Evolutionary conservation across 1,140 invertebrate genomes (phyloP), one percentile per base, ranked within the genome.

Genomic region (Rhizoglyphus robini): DNA sequence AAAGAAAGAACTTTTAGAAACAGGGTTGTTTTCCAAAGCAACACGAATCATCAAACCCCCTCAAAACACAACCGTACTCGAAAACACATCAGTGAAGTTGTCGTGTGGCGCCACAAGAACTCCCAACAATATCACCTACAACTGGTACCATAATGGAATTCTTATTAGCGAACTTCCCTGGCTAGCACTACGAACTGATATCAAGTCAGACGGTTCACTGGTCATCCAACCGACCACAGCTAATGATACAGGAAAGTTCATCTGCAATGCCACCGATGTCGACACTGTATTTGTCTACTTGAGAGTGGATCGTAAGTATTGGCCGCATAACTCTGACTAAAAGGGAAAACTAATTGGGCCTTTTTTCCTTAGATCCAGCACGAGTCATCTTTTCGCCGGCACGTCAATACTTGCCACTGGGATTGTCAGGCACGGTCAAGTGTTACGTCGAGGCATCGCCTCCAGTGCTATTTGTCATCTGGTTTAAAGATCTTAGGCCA

Each of bases 381-480:
- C 90, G 92, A 80, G 90, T 94, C 69, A 92, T 88, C 57, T 94
- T 90, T 75, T 96, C 91, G 48, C 92, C 91, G 38, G 90, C 88
- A 63, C 83, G 93, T 65, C 89, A 96, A 75, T 95, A 93, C 73
- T 82, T 96, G 72, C 91, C 94, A 31, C 89, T 93, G 74, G 86
- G 91, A 32, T 80, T 95, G 73, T 88, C 87, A 34, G 92, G 92
- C 36, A 88, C 94, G 60, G 88, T 98, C 25, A 88, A 93, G 73
- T 98, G 94, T 77, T 90, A 91, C 76, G 91, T 96, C 71, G 94
- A 95, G 77, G 88, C 92, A 25, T 96, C 95, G 78, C 94, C 94
- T 5, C 87, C 90, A 23, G 82, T 96, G 65, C 88, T 93, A 73
- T 92, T 93, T 75, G 88, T 95, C 34, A 92, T 90, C 69, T 98